These are phyloP conservation scores for Periophthalmus magnuspinnatus DNA, from an alignment of 2,797 vertebrate species.

Conservation along the genomic window DNA sequence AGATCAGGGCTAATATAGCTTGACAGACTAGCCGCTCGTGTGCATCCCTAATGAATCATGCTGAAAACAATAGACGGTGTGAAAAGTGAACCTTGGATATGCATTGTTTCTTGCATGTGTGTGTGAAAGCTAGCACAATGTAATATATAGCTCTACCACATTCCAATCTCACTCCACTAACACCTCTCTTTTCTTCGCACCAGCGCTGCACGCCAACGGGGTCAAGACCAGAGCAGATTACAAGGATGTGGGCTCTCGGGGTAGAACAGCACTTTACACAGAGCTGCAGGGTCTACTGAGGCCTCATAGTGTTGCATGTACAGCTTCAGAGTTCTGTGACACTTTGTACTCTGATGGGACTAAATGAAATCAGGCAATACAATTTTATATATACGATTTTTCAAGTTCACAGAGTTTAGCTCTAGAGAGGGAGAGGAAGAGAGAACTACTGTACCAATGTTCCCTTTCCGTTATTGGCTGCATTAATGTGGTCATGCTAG, in stretches of 20 bases:
- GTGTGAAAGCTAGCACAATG: slow-evolving; percentile 15
- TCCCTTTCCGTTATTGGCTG: background rate
- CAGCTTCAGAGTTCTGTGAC: slow-evolving; percentile 17
- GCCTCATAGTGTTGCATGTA: slow-evolving; percentile 22
- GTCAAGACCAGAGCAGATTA: slow-evolving; percentile 38
- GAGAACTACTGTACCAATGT: background rate
- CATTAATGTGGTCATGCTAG: background rate
- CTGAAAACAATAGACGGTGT: slow-evolving; percentile 31
- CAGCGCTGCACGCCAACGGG: background rate
- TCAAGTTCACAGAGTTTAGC: background rate
- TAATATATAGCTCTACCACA: slow-evolving; percentile 24
- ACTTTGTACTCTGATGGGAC: background rate
- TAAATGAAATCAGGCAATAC: background rate
- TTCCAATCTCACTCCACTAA: slow-evolving; percentile 3
- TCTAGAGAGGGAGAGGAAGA: background rate
- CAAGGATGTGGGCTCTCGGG: slow-evolving; percentile 24
- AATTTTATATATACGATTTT: background rate
- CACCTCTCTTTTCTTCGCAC: slow-evolving; percentile 23
- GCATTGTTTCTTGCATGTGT: background rate
- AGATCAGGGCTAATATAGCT: slow-evolving; percentile 54
- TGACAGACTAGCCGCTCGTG: slow-evolving; percentile 33
- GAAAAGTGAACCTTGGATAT: slow-evolving; percentile 29
- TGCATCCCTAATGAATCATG: slow-evolving; percentile 36
- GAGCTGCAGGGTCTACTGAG: slow-evolving; percentile 7
- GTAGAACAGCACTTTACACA: slow-evolving; percentile 21